These are phyloP conservation scores for Leptoteleia sp. DNA, from an alignment of 1,140 invertebrate species.

Conservation along the genomic window DNA sequence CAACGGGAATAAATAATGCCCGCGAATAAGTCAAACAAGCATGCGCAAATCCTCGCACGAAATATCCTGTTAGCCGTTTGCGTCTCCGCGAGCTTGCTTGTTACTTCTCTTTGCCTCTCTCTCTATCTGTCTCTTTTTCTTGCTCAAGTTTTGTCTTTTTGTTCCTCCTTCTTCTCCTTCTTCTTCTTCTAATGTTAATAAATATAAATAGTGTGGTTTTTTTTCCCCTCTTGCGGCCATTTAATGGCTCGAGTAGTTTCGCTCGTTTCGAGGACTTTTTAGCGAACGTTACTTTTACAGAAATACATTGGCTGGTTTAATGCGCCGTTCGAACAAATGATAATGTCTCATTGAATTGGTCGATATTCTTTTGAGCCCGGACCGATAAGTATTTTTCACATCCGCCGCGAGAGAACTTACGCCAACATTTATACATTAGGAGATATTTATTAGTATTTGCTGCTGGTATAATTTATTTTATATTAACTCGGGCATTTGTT, in stretches of 20 bases:
- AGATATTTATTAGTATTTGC: too few relatives aligned
- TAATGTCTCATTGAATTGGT: constrained; percentile 7
- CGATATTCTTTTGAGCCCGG: background rate
- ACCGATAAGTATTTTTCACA: too few relatives aligned
- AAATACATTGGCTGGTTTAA: constrained; percentile 30
- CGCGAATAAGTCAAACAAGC: constrained; percentile 61
- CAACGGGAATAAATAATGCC: constrained; percentile 58
- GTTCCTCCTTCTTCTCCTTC: constrained; percentile 6
- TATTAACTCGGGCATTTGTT: too few relatives aligned
- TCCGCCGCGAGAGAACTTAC: too few relatives aligned
- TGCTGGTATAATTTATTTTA: too few relatives aligned
- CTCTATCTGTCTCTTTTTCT: constrained; percentile 51
- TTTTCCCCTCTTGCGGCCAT: constrained; percentile 22
- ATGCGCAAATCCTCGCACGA: constrained; percentile 63
- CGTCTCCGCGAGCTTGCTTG: constrained; percentile 51
- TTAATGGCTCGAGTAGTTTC: constrained; percentile 15
- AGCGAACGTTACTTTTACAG: constrained; percentile 7
- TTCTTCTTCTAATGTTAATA: constrained; percentile 21
- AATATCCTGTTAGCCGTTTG: constrained; percentile 59
- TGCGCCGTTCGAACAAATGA: constrained; percentile 8
- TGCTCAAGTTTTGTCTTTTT: constrained; percentile 10
- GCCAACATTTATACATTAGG: too few relatives aligned
- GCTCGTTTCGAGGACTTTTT: constrained; percentile 33
- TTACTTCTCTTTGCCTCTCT: constrained; percentile 69
- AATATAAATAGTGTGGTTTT: constrained; percentile 37